These are phyloP conservation scores for Ormia ochracea DNA, from an alignment of 2,888 invertebrate species.

Conservation along the genomic window DNA sequence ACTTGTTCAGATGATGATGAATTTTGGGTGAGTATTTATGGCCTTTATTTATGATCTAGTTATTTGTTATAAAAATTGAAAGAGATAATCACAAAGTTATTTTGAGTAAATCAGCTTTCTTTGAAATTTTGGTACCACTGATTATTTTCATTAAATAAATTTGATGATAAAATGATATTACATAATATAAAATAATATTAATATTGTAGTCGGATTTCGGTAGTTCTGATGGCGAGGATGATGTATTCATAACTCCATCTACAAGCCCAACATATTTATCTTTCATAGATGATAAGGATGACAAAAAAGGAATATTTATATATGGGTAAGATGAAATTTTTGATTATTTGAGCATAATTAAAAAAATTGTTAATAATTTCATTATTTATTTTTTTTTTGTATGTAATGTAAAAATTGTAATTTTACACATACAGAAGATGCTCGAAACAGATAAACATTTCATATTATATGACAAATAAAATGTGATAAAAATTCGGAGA, in stretches of 20 bases:
- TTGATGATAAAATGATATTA: not conserved
- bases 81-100: not conserved
- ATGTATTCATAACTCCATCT: conserved; percentile 82
- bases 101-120: not conserved
- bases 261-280: conserved; percentile 74
- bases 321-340: conserved; percentile 81
- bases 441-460: too few species aligned
- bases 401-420: too few species aligned
- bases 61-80: not conserved
- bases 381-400: too few species aligned
- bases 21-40: conserved; percentile 67
- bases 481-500: too few species aligned
- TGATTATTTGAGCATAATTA: not conserved
- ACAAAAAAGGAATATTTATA: conserved; percentile 79
- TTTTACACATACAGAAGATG: too few species aligned
- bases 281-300: conserved; percentile 70
- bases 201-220: conserved; percentile 68
- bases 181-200: not conserved
- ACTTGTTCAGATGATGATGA: conserved; percentile 66
- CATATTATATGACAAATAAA: too few species aligned
- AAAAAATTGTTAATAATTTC: too few species aligned
- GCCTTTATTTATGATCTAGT: too few species aligned
- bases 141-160: not conserved
- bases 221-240: conserved; percentile 72
- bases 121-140: not conserved